Conservation (phyloP, 1,140 invertebrate species). For the Penaeus japonicus region DNA sequence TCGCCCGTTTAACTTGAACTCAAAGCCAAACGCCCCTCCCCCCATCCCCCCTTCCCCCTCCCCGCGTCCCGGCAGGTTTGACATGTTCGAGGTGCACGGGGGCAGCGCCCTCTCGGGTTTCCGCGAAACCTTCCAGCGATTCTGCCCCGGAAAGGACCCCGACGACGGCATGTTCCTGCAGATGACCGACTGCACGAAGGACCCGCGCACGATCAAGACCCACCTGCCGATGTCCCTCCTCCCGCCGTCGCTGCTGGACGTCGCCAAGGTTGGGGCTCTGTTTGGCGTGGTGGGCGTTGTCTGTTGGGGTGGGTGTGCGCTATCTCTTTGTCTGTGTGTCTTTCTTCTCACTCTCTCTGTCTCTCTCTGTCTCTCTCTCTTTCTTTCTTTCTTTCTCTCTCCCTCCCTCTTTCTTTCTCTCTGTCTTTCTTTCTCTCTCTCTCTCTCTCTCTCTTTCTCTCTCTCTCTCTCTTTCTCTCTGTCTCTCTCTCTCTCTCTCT, state of each 20-base stretch:
- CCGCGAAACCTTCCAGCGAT: neutral
- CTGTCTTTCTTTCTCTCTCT: neutral
- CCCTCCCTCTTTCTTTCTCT: neutral
- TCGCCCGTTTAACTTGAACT: too few relatives aligned
- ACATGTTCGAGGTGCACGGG: too few relatives aligned
- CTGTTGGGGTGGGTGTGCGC: too few relatives aligned
- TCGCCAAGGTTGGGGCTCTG: constrained; percentile 70
- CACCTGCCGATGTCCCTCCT: constrained; percentile 45
- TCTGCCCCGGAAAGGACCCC: constrained; percentile 7
- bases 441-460: neutral
- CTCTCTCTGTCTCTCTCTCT: neutral
- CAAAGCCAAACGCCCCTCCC: too few relatives aligned
- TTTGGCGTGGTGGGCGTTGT: too few relatives aligned
- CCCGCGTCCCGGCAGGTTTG: too few relatives aligned
- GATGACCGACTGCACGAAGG: neutral
- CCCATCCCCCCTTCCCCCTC: too few relatives aligned
- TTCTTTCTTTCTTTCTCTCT: neutral
- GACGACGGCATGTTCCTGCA: constrained; percentile 19
- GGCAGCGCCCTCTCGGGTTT: too few relatives aligned
- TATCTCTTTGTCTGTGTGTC: neutral
- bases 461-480: neutral
- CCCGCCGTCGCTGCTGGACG: constrained; percentile 31
- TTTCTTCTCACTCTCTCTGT: neutral
- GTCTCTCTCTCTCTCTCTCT: neutral
- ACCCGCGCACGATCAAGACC: constrained; percentile 50